Base-by-base conservation (phyloP, 2,797 vertebrate species). In the Falco naumanni region DNA sequence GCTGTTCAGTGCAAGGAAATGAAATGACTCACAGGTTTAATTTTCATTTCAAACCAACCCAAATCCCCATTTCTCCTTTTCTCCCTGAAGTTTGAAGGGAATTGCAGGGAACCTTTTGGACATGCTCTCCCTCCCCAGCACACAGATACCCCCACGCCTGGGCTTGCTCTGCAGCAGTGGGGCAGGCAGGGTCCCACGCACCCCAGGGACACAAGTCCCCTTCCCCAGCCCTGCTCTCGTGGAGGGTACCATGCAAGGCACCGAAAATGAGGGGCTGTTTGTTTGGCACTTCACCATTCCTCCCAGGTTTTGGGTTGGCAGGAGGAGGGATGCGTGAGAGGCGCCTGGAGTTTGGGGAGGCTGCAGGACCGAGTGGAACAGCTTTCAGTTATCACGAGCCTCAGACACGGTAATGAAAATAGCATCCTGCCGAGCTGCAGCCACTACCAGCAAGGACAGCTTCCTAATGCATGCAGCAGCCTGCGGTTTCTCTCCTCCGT, bases 341-440 rank as follows among this genome's bases (percentile, higher is more conserved):
- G 51, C 0, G 0, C 76, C 79, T 47, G 60, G 79, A 75, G 70
- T 26, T 16, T 15, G 83, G 75, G 53, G 87, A 65, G 54, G 84
- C 89, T 77, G 81, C 56, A n/a, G 95, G 91, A 43, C 28, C 0
- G 2, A 59, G 50, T 1, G 4, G 70, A 95, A n/a, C 71, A 89
- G 93, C 75, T 95, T 87, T 75, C 82, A 77, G 22, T 92, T 68
- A 79, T 91, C 93, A 87, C 14, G 1, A 89, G 78, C 84, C 66
- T 70, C 84, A 90, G 75, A 70, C 20, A 37, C 0, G 4, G 80
- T 59, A 47, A 69, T 83, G 90, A 65, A 94, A 94, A 93, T 7
- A 83, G 74, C 89, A 77, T 17, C 90, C 81, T 31, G 90, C 85
- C 2, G 31, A 64, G 94, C 90, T 68, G 74, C 77, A n/a, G 37